Conservation (phyloP, 2,797 vertebrate species). For the Pangasius mekongensis region DNA sequence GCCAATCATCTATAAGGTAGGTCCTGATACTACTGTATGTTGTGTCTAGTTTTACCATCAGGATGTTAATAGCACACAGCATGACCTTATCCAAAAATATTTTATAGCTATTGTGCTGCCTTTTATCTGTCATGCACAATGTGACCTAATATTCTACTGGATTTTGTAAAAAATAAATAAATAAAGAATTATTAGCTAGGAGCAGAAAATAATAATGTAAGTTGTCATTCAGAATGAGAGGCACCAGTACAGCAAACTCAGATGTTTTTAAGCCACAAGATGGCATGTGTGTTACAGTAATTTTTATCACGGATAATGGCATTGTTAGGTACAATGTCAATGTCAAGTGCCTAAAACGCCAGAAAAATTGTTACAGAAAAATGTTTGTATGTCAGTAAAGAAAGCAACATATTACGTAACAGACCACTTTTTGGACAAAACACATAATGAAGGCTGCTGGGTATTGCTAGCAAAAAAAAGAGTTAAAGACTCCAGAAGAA, state of each 20-base stretch:
- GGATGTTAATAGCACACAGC: neutral
- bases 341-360: neutral
- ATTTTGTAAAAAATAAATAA: neutral
- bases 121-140: neutral
- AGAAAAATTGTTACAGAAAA: neutral
- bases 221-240: neutral
- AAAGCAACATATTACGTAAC: neutral
- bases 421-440: neutral
- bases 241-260: neutral
- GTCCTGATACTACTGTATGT: constrained; percentile 54
- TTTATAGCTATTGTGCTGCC: neutral
- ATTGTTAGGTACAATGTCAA: neutral
- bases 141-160: neutral
- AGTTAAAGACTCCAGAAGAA: neutral
- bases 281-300: neutral
- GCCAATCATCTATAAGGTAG: constrained; percentile 92
- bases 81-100: constrained; percentile 1
- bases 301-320: neutral
- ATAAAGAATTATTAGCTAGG: neutral
- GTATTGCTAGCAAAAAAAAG: neutral
- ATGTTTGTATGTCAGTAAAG: neutral
- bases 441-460: neutral
- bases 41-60: neutral
- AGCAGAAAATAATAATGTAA: neutral
- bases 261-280: constrained; percentile 4